Evolutionary conservation across 2,888 invertebrate genomes (phyloP).

Genomic region (Agrotis ipsilon): DNA sequence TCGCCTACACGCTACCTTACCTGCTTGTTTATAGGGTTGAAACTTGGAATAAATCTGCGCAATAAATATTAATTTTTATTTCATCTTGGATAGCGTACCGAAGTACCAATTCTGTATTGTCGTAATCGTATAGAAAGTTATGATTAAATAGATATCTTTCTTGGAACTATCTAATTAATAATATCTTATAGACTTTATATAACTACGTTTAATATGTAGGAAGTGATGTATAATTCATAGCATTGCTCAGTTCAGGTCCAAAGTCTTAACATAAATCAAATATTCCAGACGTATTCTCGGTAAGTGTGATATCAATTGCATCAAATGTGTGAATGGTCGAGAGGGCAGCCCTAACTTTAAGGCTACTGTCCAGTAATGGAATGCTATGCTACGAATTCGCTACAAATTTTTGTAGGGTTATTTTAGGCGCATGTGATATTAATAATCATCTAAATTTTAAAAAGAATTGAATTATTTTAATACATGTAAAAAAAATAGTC

Average conservation of each 20-base stretch:
- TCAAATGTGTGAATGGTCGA: conserved; percentile 56
- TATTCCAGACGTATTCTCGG: conserved; percentile 52
- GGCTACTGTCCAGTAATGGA: conserved; percentile 29
- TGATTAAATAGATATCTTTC: conserved; percentile 1
- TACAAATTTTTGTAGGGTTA: background rate
- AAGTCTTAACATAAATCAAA: conserved; percentile 54
- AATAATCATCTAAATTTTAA: too few relatives aligned
- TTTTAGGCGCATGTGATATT: background rate
- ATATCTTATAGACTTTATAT: conserved; percentile 3
- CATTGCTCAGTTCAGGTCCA: conserved; percentile 3
- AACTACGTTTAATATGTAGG: conserved; percentile 6
- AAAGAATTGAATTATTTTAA: too few relatives aligned
- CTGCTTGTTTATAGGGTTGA: conserved; percentile 80
- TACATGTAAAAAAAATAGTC: too few relatives aligned
- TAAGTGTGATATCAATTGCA: conserved; percentile 64
- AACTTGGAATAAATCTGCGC: conserved; percentile 38
- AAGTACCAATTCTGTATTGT: background rate
- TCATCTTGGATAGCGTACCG: background rate
- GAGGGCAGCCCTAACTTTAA: conserved; percentile 65
- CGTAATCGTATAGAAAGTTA: conserved; percentile 18
- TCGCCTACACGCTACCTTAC: conserved; percentile 80
- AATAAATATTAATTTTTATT: conserved; percentile 29
- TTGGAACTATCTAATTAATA: conserved; percentile 8
- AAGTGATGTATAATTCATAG: conserved; percentile 9
- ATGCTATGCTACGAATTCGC: conserved; percentile 36